Conservation (phyloP, 2,113 vertebrate genomes). For the Neolamprologus toae region DNA sequence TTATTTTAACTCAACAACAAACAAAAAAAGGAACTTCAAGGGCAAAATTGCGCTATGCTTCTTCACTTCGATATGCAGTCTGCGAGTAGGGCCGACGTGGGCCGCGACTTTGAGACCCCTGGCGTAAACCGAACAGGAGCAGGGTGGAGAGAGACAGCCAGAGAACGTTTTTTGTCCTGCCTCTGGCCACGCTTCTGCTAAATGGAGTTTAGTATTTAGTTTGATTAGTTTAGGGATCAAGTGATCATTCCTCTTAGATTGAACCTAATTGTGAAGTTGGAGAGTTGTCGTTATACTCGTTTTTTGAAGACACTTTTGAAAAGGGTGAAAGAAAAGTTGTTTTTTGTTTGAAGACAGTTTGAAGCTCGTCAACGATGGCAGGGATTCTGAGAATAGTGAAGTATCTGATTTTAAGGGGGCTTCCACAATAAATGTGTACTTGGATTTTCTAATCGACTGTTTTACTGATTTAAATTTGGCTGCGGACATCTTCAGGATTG, state of each 20-base stretch:
- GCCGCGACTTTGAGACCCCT: background rate
- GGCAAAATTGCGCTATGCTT: background rate
- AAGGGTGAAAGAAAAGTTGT: background rate
- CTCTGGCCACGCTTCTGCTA: background rate
- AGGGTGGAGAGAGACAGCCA: background rate
- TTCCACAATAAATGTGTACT: background rate
- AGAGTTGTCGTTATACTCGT: background rate
- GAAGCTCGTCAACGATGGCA: rapidly evolving
- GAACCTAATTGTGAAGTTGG: background rate
- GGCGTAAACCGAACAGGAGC: background rate
- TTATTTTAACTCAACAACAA: background rate
- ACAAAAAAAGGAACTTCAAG: background rate
- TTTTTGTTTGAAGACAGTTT: background rate
- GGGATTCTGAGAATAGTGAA: background rate
- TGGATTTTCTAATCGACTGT: background rate
- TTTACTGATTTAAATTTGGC: background rate
- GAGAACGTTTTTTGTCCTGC: background rate
- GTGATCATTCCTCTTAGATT: background rate
- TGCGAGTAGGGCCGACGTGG: background rate
- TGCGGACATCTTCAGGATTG: background rate
- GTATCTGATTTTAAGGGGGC: background rate
- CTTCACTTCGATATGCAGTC: background rate
- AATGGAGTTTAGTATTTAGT: background rate
- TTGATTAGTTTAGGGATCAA: background rate
- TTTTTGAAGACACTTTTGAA: background rate